These are phyloP conservation scores for Tragelaphus eurycerus DNA, from an alignment of 2,797 vertebrate genomes.

Conservation along the genomic window DNA sequence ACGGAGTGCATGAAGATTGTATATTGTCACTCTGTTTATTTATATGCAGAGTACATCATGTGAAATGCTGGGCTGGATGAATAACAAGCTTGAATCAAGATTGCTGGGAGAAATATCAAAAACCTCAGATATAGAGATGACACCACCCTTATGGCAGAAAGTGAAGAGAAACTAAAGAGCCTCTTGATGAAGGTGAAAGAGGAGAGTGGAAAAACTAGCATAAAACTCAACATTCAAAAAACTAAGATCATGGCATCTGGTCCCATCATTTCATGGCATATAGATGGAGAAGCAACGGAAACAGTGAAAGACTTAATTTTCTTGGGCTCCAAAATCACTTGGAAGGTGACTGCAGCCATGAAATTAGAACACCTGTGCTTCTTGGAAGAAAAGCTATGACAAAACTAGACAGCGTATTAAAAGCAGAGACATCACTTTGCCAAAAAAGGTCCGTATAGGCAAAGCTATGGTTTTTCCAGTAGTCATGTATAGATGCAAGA, in stretches of 20 bases:
- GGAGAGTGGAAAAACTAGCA: background rate
- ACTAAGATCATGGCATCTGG: background rate
- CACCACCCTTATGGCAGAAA: background rate
- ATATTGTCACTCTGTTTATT: background rate
- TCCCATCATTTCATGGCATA: background rate
- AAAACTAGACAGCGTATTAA: background rate
- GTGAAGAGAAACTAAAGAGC: background rate
- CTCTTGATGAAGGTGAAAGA: background rate
- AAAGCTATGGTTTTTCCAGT: background rate
- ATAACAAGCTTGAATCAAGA: background rate
- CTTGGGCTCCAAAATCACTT: background rate
- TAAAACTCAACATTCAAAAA: background rate
- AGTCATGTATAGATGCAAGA: background rate
- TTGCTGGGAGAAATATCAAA: background rate
- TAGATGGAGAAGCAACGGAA: background rate
- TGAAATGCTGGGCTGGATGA: background rate
- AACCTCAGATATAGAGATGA: background rate
- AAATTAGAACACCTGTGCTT: background rate
- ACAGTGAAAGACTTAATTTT: background rate
- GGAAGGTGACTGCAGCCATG: background rate
- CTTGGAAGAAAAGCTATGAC: background rate
- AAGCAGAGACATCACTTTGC: background rate
- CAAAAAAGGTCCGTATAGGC: background rate
- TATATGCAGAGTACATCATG: background rate
- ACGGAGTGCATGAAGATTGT: background rate